phyloP scores from a whole-genome alignment of 2,113 vertebrate species.

The Genyomyrus donnyi region DNA sequence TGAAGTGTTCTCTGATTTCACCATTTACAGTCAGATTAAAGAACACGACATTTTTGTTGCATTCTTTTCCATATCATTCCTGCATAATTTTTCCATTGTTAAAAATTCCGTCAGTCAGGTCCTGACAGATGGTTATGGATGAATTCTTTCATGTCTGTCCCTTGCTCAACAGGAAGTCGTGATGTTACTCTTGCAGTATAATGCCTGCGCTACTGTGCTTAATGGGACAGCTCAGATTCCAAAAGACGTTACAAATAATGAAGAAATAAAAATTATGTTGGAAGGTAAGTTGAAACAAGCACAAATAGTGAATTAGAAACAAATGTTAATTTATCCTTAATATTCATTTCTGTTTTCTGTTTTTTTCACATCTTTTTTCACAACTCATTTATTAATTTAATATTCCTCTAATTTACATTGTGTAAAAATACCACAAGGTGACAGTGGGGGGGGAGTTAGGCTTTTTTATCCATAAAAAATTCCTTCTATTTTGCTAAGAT shows the following conservation, averaged over 20 bases:
- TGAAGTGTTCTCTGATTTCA: background rate
- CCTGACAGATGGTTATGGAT: slow-evolving; percentile 15
- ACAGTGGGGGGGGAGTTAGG: background rate
- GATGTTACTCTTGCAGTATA: slow-evolving; percentile 81
- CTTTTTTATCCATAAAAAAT: background rate
- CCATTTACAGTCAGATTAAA: background rate
- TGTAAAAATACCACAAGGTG: background rate
- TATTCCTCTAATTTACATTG: background rate
- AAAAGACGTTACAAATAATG: slow-evolving; percentile 80
- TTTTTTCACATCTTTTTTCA: background rate
- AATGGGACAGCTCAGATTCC: slow-evolving; percentile 89
- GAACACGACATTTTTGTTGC: background rate
- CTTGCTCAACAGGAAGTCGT: slow-evolving; percentile 76
- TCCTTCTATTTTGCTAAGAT: background rate
- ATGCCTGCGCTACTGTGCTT: slow-evolving; percentile 78
- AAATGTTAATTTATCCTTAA: background rate
- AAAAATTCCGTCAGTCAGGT: background rate
- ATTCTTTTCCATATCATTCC: background rate
- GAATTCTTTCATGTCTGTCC: background rate
- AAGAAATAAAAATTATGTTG: slow-evolving; percentile 84
- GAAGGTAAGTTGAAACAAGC: slow-evolving; percentile 68
- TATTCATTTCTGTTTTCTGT: background rate
- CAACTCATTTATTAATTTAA: background rate
- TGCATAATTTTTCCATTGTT: background rate
- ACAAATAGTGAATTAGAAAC: background rate